phyloP scores from a whole-genome alignment of 2,888 invertebrate genomes.

The Epistrophella euchroma region DNA sequence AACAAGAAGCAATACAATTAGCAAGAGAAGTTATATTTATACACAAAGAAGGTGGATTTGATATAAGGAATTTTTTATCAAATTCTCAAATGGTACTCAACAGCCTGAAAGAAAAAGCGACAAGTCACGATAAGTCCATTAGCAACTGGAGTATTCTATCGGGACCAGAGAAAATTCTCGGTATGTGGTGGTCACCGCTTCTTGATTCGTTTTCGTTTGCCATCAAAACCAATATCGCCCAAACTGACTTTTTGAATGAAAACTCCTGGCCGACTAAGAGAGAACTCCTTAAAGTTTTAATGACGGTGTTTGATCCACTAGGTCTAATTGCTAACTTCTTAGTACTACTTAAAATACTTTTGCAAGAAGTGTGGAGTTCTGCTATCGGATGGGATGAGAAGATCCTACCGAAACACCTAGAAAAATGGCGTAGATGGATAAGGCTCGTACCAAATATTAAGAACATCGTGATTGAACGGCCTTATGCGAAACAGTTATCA shows the following conservation, averaged over 20 bases:
- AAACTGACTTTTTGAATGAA: background rate
- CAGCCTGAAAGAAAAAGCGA: background rate
- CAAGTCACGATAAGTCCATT: background rate
- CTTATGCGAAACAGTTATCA: background rate
- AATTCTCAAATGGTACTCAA: background rate
- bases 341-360: too few relatives aligned
- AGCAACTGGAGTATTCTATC: background rate
- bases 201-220: conserved; percentile 71
- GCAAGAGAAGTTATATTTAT: too few relatives aligned
- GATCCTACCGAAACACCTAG: background rate
- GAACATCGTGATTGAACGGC: background rate
- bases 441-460: background rate
- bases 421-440: background rate
- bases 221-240: background rate
- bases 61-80: too few relatives aligned
- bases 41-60: too few relatives aligned
- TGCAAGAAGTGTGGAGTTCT: background rate
- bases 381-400: background rate
- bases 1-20: too few relatives aligned
- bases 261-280: conserved; percentile 5
- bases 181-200: conserved; percentile 6
- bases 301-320: too few relatives aligned
- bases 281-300: background rate
- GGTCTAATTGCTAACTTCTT: too few relatives aligned
- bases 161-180: background rate